Evolutionary conservation across 1,140 invertebrate genomes (phyloP).

Genomic region (Drosophila triauraria): DNA sequence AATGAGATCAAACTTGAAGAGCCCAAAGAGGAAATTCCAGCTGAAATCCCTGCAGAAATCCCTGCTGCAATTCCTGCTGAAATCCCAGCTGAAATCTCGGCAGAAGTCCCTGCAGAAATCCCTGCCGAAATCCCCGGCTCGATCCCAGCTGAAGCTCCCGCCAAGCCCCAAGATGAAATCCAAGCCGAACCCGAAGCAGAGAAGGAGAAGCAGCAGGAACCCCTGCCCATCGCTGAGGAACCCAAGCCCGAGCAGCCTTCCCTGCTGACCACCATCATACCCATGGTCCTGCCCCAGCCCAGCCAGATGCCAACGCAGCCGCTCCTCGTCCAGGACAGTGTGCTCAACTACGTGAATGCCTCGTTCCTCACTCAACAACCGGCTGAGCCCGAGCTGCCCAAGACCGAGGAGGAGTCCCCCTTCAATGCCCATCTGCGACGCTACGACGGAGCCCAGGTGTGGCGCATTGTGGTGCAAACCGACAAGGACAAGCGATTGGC

Average conservation of each 20-base stretch:
- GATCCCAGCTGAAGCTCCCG: neutral
- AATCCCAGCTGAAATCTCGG: neutral
- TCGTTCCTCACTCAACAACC: slow-evolving; percentile 65
- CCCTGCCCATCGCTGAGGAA: neutral
- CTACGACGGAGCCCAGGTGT: slow-evolving; percentile 87
- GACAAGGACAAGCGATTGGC: slow-evolving; percentile 78
- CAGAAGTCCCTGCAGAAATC: neutral
- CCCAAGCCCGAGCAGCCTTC: slow-evolving; percentile 29
- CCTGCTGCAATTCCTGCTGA: neutral
- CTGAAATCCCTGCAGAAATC: neutral
- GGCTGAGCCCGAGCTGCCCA: slow-evolving; percentile 26
- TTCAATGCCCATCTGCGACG: slow-evolving; percentile 74
- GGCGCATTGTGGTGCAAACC: slow-evolving; percentile 86
- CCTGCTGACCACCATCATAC: slow-evolving; percentile 75
- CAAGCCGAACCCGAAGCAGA: neutral
- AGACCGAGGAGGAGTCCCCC: slow-evolving; percentile 31
- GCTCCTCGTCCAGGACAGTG: slow-evolving; percentile 65
- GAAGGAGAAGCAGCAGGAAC: neutral
- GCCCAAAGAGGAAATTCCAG: neutral
- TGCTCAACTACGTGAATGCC: slow-evolving; percentile 82
- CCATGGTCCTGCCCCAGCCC: slow-evolving; percentile 39
- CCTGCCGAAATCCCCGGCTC: neutral
- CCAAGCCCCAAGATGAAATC: slow-evolving; percentile 2
- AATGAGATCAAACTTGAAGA: slow-evolving; percentile 10
- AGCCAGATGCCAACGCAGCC: slow-evolving; percentile 4